Conservation (phyloP, 2,797 vertebrate species). For the Crenichthys baileyi region DNA sequence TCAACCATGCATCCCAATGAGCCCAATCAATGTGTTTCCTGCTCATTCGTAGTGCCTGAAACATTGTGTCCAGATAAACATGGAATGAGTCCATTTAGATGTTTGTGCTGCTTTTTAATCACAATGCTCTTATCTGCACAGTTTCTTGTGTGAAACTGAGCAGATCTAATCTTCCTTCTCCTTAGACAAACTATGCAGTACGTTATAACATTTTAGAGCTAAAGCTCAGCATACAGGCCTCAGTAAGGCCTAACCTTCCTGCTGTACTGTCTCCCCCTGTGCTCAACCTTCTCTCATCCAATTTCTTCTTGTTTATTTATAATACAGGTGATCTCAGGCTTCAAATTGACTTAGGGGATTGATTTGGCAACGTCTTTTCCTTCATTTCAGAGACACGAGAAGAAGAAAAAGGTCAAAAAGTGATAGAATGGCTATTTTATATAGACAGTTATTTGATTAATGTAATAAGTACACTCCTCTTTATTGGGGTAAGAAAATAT, state of each 20-base stretch:
- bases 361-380: conserved; percentile 60
- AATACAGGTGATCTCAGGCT: conserved; percentile 66
- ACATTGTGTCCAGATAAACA: neutral
- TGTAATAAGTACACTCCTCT: neutral
- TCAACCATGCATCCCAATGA: neutral
- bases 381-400: conserved; percentile 28
- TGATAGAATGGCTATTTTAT: neutral
- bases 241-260: conserved; percentile 54
- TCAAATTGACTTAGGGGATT: conserved; percentile 73
- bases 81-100: neutral
- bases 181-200: conserved; percentile 35
- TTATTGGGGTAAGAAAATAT: neutral
- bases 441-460: neutral
- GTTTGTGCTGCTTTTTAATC: neutral
- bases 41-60: neutral
- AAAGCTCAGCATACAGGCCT: conserved; percentile 40
- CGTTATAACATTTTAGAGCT: conserved; percentile 43
- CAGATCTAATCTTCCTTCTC: conserved; percentile 21
- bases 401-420: conserved; percentile 9
- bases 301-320: conserved; percentile 71
- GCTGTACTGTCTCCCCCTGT: neutral
- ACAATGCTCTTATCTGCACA: neutral
- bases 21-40: neutral
- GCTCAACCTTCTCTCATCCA: conserved; percentile 25
- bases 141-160: neutral